A percentile compares a stretch with the other conserved stretches of the same genome.
Evolutionary conservation across 1,140 invertebrate species (phyloP).

Genomic region (Cyclargus thomasi): DNA sequence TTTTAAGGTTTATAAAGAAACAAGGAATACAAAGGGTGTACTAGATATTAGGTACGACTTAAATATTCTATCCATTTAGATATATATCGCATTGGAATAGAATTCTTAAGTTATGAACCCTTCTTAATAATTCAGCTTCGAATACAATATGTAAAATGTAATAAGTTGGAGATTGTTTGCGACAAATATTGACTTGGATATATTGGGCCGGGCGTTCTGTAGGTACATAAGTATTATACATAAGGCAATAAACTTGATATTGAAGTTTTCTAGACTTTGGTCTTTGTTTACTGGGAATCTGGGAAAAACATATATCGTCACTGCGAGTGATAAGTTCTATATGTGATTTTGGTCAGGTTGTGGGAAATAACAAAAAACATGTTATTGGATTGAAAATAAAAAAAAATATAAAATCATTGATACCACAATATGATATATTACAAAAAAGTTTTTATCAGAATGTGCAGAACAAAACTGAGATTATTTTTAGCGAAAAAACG

Average conservation of each 20-base stretch:
- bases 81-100: too few species aligned
- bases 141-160: conserved; percentile 9
- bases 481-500: too few species aligned
- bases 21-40: background rate
- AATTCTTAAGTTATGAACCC: background rate
- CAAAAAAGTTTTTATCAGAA: too few species aligned
- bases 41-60: background rate
- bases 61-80: background rate
- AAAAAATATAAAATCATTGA: too few species aligned
- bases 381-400: too few species aligned
- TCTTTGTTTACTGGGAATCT: background rate
- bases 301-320: too few species aligned
- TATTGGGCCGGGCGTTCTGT: background rate
- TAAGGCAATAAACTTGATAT: background rate
- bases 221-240: background rate
- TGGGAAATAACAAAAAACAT: too few species aligned
- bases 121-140: conserved; percentile 6
- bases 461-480: too few species aligned
- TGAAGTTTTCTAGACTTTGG: background rate
- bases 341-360: too few species aligned
- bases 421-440: too few species aligned
- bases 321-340: too few species aligned
- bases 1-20: too few species aligned
- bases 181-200: conserved; percentile 13
- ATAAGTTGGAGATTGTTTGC: conserved; percentile 7